phyloP scores from a whole-genome alignment of 2,113 vertebrate genomes.

The Nesogale talazaci region DNA sequence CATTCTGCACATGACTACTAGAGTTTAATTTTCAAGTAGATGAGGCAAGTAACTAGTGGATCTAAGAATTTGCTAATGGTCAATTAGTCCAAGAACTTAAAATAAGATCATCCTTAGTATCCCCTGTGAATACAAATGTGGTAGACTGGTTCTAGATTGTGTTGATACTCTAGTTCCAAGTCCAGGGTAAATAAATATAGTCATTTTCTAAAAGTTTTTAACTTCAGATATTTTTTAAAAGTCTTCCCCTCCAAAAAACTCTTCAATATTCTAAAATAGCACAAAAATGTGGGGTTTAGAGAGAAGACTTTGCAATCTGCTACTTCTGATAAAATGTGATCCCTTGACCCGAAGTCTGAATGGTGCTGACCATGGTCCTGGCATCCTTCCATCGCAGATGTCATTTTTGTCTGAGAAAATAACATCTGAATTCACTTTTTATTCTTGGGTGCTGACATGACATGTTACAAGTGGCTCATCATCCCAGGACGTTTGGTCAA shows the following conservation, averaged over 20 bases:
- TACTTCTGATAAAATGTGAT: not conserved
- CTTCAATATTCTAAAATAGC: constrained; percentile 15
- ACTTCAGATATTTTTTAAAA: not conserved
- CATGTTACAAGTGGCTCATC: not conserved
- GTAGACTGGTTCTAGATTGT: not conserved
- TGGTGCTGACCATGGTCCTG: not conserved
- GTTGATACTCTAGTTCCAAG: not conserved
- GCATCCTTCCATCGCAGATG: not conserved
- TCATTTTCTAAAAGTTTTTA: constrained; percentile 44
- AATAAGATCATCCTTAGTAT: not conserved
- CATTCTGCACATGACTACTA: not conserved
- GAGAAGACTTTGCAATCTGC: not conserved
- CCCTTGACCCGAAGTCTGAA: not conserved
- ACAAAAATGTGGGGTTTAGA: not conserved
- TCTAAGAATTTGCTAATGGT: not conserved
- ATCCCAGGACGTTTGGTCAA: not conserved
- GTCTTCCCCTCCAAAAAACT: not conserved
- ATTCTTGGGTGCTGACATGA: not conserved
- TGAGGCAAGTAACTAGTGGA: not conserved
- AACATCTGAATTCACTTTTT: not conserved
- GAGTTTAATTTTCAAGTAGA: not conserved
- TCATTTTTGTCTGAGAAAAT: not conserved
- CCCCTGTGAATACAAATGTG: not conserved
- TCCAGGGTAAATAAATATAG: not conserved
- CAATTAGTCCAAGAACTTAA: not conserved